A percentile compares a stretch with the other conserved stretches of the same genome.
Conservation (phyloP, 1,140 invertebrate genomes). For the Eriocheir sinensis region DNA sequence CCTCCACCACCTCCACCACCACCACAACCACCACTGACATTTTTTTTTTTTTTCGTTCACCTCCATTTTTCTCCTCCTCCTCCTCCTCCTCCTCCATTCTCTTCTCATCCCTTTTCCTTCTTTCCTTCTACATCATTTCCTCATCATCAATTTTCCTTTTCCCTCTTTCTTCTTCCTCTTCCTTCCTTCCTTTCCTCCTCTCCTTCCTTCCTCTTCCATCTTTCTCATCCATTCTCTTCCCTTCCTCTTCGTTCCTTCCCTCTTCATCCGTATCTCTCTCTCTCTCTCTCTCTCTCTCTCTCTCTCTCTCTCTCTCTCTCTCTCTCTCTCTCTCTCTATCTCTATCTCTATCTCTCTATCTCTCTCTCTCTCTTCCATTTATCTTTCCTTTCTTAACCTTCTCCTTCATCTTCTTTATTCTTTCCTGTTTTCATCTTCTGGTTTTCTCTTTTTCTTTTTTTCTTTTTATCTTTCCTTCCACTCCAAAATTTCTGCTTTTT, state of each 20-base stretch:
- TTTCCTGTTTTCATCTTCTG: background rate
- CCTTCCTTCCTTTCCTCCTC: background rate
- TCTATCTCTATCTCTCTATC: no score
- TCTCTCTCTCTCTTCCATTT: background rate
- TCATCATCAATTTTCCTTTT: background rate
- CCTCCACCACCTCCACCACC: background rate
- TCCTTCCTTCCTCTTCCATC: background rate
- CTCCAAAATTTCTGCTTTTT: no score
- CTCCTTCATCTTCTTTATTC: no score
- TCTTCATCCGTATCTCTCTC: no score
- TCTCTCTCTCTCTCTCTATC: no score
- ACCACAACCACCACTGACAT: background rate
- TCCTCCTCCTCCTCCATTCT: no score
- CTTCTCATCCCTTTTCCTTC: no score
- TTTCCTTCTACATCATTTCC: background rate
- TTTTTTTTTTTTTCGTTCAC: no score
- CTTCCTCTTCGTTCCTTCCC: background rate
- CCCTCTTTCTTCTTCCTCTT: background rate
- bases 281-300: background rate
- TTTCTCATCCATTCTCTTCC: background rate
- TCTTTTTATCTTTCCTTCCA: no score
- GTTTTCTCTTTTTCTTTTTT: background rate
- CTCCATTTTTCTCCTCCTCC: background rate
- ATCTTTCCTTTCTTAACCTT: no score
- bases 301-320: background rate